phyloP scores from a whole-genome alignment of 2,113 vertebrate genomes.

The Rallus limicola region DNA sequence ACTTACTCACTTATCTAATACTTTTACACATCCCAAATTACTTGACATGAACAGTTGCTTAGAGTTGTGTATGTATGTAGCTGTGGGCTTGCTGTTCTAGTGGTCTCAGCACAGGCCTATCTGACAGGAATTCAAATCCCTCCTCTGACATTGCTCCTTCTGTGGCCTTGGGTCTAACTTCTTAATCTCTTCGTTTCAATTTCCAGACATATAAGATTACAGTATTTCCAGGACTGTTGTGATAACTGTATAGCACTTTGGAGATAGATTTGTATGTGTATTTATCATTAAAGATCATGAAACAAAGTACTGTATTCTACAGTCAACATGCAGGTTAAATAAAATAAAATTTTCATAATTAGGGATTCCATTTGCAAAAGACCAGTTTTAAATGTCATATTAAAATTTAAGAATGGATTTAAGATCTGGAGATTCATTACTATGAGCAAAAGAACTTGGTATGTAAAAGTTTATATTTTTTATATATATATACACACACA shows the following conservation, averaged over 20 bases:
- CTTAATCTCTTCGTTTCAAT: slow-evolving; percentile 13
- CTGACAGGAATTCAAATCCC: slow-evolving; percentile 32
- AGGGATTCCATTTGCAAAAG: slow-evolving; percentile 2
- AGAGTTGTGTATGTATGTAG: slow-evolving; percentile 54
- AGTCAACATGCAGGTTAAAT: neutral
- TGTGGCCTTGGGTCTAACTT: slow-evolving; percentile 61
- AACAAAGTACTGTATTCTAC: neutral
- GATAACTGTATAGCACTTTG: slow-evolving; percentile 51
- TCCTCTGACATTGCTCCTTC: slow-evolving; percentile 61
- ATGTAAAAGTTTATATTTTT: neutral
- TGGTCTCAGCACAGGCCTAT: slow-evolving; percentile 67
- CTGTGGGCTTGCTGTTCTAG: slow-evolving; percentile 60
- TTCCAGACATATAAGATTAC: neutral
- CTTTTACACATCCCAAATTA: slow-evolving; percentile 46
- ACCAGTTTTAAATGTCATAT: neutral
- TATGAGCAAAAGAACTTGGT: neutral
- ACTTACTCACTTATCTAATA: slow-evolving; percentile 37
- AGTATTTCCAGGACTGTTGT: slow-evolving; percentile 43
- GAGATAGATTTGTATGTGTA: neutral
- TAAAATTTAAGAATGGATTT: neutral
- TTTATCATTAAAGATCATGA: neutral
- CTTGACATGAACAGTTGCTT: slow-evolving; percentile 43
- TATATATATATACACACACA: neutral
- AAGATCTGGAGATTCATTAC: neutral
- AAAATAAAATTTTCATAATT: neutral